Evolutionary conservation across 1,140 invertebrate species (phyloP), one percentile per base, ranked within the genome.

Genomic region (Drosophila persimilis): DNA sequence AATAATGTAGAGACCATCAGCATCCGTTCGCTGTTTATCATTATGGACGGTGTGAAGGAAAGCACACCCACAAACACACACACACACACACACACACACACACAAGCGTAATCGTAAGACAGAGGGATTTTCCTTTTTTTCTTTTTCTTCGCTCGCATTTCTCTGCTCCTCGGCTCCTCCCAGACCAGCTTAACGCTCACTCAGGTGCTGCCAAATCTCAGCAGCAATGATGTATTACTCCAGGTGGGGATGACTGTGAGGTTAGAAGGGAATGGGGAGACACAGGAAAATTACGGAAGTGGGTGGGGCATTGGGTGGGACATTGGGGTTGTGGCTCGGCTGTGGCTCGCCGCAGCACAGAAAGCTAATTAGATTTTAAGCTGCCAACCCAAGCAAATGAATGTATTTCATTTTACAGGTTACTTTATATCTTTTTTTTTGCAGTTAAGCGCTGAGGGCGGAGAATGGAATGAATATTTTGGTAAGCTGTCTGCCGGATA

Each of bases 21-120:
- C 83, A 83, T 88, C 83, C 84, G 84, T 73, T 77, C 66, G 61
- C 66, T 83, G 83, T 79, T 83, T 88, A 88, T 88, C 83, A 88
- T 88, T 83, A 79, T 77, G 56, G 63, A 69, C 53, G 63, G 71
- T 63, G 70, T 57, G 53, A 56, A 57, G 70, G 52, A 74, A 46
- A 59, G 60, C 53, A 51, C 67, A 55, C 55, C 55, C 35, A 39
- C 67, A n/a, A n/a, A n/a, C n/a, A n/a, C n/a, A n/a, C n/a, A n/a
- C n/a, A n/a, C 44, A 29, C 43, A 51, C 50, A 62, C 20, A 44
- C 41, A 51, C 53, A 50, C 48, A 71, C 35, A 47, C 53, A 51
- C 48, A 71, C 22, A 43, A 31, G 31, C 41, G 29, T 50, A 26
- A 54, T 58, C 48, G 29, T 86, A 77, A 80, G 75, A 71, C 81